Evolutionary conservation across 2,888 invertebrate species (phyloP).

Genomic region (Pseudococcus longispinus): DNA sequence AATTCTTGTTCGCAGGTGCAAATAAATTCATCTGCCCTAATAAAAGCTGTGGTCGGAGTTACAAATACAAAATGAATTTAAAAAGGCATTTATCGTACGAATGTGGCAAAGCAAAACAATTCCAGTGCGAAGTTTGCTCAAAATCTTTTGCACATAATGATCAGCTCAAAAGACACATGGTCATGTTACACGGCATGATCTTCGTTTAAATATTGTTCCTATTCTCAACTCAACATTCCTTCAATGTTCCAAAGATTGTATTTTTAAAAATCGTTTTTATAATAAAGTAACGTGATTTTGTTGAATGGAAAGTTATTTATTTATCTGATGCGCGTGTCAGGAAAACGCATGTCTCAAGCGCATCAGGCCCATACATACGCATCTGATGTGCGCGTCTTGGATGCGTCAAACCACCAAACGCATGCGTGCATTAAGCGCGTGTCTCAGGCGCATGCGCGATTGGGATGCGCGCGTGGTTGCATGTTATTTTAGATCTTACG

Average conservation of each 20-base stretch:
- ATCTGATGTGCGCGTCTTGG: too few species aligned
- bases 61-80: conserved; percentile 58
- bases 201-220: neutral
- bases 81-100: conserved; percentile 62
- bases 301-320: too few species aligned
- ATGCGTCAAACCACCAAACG: too few species aligned
- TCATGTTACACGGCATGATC: conserved; percentile 36
- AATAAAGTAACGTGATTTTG: neutral
- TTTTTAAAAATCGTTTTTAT: neutral
- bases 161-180: conserved; percentile 59
- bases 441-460: too few species aligned
- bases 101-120: conserved; percentile 63
- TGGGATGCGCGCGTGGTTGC: neutral
- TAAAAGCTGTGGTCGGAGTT: conserved; percentile 50
- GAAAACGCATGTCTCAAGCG: too few species aligned
- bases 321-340: neutral
- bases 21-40: conserved; percentile 58
- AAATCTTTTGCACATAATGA: conserved; percentile 59
- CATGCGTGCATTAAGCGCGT: neutral
- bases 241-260: neutral
- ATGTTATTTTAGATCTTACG: neutral
- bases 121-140: conserved; percentile 62
- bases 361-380: too few species aligned
- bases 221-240: neutral
- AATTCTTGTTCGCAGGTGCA: conserved; percentile 17